A percentile compares a stretch with the other conserved stretches of the same genome.
Evolutionary conservation across 2,888 invertebrate genomes (phyloP).

Genomic region (Diogma glabrata): DNA sequence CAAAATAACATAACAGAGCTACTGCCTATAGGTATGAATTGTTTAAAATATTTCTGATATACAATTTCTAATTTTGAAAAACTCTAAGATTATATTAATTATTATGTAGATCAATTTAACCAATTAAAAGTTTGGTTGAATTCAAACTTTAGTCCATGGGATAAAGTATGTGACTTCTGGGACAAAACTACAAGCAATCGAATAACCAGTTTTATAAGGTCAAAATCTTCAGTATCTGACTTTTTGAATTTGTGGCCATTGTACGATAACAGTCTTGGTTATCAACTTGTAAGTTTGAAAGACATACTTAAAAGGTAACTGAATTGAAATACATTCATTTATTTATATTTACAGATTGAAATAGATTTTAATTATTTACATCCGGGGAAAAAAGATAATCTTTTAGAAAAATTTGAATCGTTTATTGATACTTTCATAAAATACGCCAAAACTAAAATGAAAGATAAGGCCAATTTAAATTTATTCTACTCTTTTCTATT

Average conservation of each 20-base stretch:
- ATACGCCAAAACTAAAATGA: not conserved
- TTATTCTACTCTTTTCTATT: too few relatives aligned
- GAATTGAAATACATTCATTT: too few relatives aligned
- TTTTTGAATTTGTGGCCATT: not conserved
- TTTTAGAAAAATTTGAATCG: not conserved
- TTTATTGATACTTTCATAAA: not conserved
- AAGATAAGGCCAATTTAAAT: not conserved
- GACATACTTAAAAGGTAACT: too few relatives aligned
- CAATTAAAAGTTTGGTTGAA: not conserved
- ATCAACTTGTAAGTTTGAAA: slow-evolving; percentile 4
- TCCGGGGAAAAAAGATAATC: not conserved
- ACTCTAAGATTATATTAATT: too few relatives aligned
- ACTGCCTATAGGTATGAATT: too few relatives aligned
- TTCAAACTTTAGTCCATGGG: not conserved
- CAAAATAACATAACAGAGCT: too few relatives aligned
- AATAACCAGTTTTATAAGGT: not conserved
- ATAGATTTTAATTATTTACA: not conserved
- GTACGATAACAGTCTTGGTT: not conserved
- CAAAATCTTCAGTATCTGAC: not conserved
- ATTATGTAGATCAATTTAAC: not conserved
- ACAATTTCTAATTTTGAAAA: too few relatives aligned
- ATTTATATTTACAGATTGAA: too few relatives aligned
- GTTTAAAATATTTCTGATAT: too few relatives aligned
- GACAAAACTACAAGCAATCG: not conserved
- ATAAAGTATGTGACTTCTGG: not conserved